Evolutionary conservation across 2,113 vertebrate genomes (phyloP).

Genomic region (Sterrhoptilus dennistouni): DNA sequence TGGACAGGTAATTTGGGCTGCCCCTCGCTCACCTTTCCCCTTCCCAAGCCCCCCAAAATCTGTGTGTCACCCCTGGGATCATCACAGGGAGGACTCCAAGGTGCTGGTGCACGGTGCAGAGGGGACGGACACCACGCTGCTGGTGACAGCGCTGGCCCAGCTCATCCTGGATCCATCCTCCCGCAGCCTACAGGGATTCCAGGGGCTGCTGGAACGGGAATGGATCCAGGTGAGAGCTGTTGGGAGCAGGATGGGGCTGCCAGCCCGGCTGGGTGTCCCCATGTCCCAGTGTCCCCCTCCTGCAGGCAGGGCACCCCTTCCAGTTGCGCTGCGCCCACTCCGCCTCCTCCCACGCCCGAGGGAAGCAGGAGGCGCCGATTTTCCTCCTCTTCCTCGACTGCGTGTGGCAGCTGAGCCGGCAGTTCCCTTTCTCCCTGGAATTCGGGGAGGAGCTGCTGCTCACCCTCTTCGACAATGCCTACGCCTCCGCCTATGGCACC

Average conservation of each 20-base stretch:
- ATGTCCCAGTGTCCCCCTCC: neutral
- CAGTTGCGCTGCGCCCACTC: constrained; percentile 81
- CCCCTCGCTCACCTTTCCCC: rapidly evolving
- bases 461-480: constrained; percentile 78
- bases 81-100: constrained; percentile 75
- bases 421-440: constrained; percentile 85
- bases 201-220: constrained; percentile 84
- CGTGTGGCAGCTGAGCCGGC: constrained; percentile 83
- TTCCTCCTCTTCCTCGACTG: constrained; percentile 91
- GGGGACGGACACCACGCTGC: constrained; percentile 80
- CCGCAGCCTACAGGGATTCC: constrained; percentile 81
- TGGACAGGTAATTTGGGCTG: constrained; percentile 77
- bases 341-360: constrained; percentile 76
- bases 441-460: constrained; percentile 84
- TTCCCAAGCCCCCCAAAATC: too few relatives aligned
- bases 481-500: constrained; percentile 83
- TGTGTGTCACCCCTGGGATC: rapidly evolving
- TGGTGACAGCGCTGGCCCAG: constrained; percentile 85
- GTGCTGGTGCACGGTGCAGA: constrained; percentile 85
- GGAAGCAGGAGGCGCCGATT: constrained; percentile 80
- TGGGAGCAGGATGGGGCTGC: neutral
- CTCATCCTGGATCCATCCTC: constrained; percentile 84
- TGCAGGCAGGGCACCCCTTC: constrained; percentile 85
- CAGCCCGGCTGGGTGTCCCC: neutral
- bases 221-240: constrained; percentile 80